Evolutionary conservation across 2,113 vertebrate genomes (phyloP).

Genomic region (Aptenodytes patagonicus): DNA sequence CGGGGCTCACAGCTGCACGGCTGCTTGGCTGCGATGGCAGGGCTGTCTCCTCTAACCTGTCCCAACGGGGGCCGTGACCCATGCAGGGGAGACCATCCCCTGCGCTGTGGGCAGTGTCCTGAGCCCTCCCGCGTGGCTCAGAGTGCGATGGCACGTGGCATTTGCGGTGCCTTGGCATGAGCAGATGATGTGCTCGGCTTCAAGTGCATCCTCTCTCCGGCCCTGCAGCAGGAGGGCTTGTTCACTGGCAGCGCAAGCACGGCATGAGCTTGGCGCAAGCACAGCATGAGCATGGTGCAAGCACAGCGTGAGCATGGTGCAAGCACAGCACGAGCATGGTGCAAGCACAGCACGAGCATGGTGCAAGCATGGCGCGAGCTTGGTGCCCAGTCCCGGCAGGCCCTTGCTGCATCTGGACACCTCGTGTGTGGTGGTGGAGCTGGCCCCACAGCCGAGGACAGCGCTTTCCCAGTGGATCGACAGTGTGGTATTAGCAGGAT

Average conservation of each 20-base stretch:
- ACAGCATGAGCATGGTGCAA: background rate
- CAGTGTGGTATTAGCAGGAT: background rate
- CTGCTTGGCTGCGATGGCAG: accelerated
- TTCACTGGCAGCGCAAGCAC: background rate
- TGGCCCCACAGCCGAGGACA: accelerated
- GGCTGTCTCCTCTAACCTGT: background rate
- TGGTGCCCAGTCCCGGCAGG: background rate
- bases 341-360: accelerated
- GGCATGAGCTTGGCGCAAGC: background rate
- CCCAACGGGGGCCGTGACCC: background rate
- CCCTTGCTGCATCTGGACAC: background rate
- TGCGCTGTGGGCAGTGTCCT: background rate
- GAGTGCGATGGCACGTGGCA: accelerated
- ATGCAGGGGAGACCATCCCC: background rate
- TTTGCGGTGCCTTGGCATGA: background rate
- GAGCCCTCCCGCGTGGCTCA: background rate
- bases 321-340: background rate
- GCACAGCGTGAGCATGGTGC: background rate
- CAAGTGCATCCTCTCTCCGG: background rate
- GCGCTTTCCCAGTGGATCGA: accelerated
- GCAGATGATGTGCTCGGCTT: background rate
- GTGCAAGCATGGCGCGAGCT: background rate
- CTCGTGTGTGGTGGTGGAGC: accelerated
- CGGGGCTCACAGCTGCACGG: background rate
- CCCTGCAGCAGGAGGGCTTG: background rate